A percentile compares a stretch with the other conserved stretches of the same genome.
These are phyloP conservation scores for Dermatemys mawii DNA, from an alignment of 2,113 vertebrate species.

Conservation along the genomic window DNA sequence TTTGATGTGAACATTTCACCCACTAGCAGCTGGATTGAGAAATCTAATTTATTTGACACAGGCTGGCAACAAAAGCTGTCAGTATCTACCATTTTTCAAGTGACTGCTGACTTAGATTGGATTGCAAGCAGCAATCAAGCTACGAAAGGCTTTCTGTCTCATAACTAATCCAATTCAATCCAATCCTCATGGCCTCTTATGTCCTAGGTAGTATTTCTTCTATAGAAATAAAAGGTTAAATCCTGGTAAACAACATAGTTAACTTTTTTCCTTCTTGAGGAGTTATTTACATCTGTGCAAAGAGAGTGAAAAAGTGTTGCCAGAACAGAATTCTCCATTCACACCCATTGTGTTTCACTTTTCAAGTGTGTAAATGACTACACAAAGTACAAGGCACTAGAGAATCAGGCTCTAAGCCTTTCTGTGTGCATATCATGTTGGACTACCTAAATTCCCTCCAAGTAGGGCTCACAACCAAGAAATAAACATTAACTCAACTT, in stretches of 20 bases:
- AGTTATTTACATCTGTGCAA: not conserved
- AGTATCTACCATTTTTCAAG: not conserved
- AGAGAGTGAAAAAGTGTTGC: not conserved
- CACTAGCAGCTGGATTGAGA: not conserved
- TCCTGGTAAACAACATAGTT: not conserved
- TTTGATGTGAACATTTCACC: not conserved
- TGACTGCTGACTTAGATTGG: not conserved
- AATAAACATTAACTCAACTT: not conserved
- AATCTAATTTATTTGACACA: not conserved
- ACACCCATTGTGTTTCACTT: not conserved
- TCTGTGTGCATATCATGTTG: rapidly evolving
- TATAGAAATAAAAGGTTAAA: not conserved
- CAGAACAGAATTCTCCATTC: not conserved
- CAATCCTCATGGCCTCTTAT: not conserved
- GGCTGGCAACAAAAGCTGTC: not conserved
- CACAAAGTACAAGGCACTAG: not conserved
- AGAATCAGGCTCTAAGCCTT: not conserved
- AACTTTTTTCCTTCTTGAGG: not conserved
- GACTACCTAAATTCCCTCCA: not conserved
- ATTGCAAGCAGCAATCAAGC: not conserved
- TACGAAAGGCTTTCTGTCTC: not conserved
- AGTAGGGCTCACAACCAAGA: not conserved
- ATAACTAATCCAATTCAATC: not conserved
- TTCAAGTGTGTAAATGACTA: not conserved
- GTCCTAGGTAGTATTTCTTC: not conserved